These are phyloP conservation scores for Pyrgus malvae DNA, from an alignment of 2,888 invertebrate species.

Conservation along the genomic window DNA sequence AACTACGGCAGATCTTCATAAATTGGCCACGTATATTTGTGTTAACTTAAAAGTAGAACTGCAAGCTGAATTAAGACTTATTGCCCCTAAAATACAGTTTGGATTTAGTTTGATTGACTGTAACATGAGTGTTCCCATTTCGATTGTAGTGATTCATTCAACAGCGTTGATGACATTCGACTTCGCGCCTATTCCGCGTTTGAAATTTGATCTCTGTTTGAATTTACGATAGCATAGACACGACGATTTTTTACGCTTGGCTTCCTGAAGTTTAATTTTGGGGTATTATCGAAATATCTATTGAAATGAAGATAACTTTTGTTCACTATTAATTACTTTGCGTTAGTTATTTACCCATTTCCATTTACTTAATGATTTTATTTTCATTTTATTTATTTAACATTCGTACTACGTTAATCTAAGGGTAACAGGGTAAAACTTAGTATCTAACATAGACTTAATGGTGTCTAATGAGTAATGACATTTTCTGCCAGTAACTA, in stretches of 20 bases:
- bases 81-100: conserved; percentile 28
- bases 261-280: neutral
- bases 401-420: no score
- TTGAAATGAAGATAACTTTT: no score
- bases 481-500: no score
- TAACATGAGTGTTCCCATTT: conserved; percentile 38
- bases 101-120: conserved; percentile 26
- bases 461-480: no score
- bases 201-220: conserved; percentile 34
- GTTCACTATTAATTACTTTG: no score
- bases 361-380: no score
- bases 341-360: no score
- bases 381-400: no score
- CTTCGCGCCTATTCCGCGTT: conserved; percentile 40
- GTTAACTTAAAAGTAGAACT: conserved; percentile 36
- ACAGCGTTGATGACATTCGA: conserved; percentile 49
- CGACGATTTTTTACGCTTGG: no score
- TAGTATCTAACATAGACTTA: no score
- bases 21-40: conserved; percentile 37
- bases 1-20: conserved; percentile 33
- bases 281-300: no score
- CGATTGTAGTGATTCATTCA: conserved; percentile 57
- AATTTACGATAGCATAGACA: neutral
- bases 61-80: conserved; percentile 43
- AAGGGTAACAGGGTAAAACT: no score